These are phyloP conservation scores for Azemiops feae DNA, from an alignment of 2,113 vertebrate genomes.

Conservation along the genomic window DNA sequence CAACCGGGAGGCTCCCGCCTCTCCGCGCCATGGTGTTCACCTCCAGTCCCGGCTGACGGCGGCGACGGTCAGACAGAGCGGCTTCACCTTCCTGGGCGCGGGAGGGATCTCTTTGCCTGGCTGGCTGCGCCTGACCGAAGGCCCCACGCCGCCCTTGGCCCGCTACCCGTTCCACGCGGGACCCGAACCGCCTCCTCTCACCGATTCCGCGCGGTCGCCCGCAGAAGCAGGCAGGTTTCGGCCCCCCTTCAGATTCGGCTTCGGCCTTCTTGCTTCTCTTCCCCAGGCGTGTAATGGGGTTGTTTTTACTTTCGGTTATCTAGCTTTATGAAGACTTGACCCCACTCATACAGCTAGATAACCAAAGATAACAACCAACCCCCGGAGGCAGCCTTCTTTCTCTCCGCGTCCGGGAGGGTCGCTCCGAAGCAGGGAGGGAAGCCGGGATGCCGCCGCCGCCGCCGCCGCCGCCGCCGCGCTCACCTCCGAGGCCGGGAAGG, in stretches of 20 bases:
- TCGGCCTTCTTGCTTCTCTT: slow-evolving; percentile 47
- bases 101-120: neutral
- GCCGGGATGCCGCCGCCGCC: neutral
- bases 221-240: neutral
- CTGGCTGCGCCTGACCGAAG: neutral
- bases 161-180: neutral
- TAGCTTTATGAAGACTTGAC: slow-evolving; percentile 88
- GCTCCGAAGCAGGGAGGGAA: neutral
- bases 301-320: slow-evolving; percentile 95
- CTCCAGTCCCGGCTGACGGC: neutral
- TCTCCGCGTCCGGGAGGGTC: neutral
- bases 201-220: neutral
- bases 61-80: neutral
- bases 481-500: neutral
- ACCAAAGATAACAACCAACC: slow-evolving; percentile 89
- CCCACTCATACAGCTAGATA: slow-evolving; percentile 87
- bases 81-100: neutral
- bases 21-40: neutral
- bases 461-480: neutral
- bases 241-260: neutral
- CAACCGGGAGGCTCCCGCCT: neutral
- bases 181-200: neutral
- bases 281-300: slow-evolving; percentile 96
- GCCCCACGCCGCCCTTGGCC: neutral
- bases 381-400: slow-evolving; percentile 48